Evolutionary conservation across 2,797 vertebrate genomes (phyloP).

Genomic region (Luscinia megarhynchos): DNA sequence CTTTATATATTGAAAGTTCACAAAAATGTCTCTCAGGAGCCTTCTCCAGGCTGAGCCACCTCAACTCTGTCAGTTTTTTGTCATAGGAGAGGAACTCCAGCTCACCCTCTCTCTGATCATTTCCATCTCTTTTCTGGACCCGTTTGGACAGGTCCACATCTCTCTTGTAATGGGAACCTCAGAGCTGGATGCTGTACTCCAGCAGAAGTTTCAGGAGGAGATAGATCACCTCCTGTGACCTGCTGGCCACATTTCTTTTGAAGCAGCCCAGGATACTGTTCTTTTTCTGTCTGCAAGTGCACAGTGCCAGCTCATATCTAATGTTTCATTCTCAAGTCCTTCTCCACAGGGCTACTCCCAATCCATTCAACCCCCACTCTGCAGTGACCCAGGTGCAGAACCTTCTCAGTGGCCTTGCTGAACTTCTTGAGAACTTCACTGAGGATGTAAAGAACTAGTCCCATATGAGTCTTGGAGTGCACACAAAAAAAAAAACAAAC

Average conservation of each 20-base stretch:
- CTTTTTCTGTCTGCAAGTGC: neutral
- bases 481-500: neutral
- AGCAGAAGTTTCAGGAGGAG: neutral
- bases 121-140: neutral
- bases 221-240: neutral
- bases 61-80: neutral
- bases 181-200: neutral
- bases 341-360: neutral
- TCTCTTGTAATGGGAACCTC: neutral
- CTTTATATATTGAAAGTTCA: neutral
- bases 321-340: neutral
- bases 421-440: neutral
- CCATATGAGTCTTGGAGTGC: neutral
- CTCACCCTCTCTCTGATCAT: neutral
- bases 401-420: neutral
- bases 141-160: neutral
- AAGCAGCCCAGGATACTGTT: neutral
- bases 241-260: neutral
- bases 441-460: neutral
- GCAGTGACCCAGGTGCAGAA: neutral
- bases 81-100: neutral
- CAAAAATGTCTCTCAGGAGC: neutral
- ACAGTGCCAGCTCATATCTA: neutral
- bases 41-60: neutral
- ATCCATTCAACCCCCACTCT: neutral